Percentiles rank a stretch among this genome's conserved stretches.
phyloP scores from a whole-genome alignment of 2,888 invertebrate species.

The Griposia aprilina region DNA sequence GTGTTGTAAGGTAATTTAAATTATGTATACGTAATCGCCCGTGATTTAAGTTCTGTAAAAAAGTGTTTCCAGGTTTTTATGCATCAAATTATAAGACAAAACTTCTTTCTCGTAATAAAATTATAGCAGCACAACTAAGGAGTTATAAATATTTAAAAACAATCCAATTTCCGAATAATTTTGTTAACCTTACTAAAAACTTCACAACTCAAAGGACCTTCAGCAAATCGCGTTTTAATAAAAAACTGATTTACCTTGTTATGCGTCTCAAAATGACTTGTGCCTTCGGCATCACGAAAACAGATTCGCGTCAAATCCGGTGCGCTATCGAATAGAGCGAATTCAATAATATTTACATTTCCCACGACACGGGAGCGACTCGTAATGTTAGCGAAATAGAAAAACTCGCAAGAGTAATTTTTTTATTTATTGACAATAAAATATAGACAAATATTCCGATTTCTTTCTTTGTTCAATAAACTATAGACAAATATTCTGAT shows the following conservation, averaged over 20 bases:
- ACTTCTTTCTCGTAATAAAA: not conserved
- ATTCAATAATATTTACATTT: constrained; percentile 74
- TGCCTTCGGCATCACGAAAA: constrained; percentile 47
- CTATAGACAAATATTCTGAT: constrained; percentile 52
- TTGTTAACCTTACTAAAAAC: not conserved
- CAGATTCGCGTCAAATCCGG: constrained; percentile 59
- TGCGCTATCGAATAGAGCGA: constrained; percentile 63
- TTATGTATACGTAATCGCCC: not conserved
- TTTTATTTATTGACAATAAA: constrained; percentile 58
- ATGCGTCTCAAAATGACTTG: constrained; percentile 30
- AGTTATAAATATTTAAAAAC: not conserved
- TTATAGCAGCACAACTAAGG: not conserved
- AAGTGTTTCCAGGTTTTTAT: not conserved
- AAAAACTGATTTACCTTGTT: constrained; percentile 30
- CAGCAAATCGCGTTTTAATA: constrained; percentile 37
- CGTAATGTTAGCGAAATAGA: constrained; percentile 59
- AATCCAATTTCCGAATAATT: not conserved
- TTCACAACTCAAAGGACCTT: not conserved
- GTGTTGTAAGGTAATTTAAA: not conserved
- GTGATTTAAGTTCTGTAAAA: not conserved
- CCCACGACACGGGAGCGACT: constrained; percentile 46
- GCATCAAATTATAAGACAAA: not conserved
- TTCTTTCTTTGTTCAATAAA: constrained; percentile 53
- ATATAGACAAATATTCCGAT: constrained; percentile 49
- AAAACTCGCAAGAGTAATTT: constrained; percentile 51